These are phyloP conservation scores for Gonioctena quinquepunctata DNA, from an alignment of 1,140 invertebrate species.

Conservation along the genomic window DNA sequence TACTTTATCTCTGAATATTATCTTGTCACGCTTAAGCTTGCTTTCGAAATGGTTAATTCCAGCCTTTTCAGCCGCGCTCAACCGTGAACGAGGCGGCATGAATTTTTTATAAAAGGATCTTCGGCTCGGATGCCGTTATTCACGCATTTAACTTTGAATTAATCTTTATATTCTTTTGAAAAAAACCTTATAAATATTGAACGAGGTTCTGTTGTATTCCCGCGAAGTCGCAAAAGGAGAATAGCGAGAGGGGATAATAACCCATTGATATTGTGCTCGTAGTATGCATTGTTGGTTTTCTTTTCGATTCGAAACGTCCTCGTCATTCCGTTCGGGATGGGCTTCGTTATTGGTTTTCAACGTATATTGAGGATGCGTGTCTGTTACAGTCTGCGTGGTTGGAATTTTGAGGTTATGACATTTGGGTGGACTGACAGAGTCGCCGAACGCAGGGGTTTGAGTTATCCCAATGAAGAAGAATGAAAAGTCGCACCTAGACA, in stretches of 20 bases:
- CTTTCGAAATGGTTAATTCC: conserved; percentile 6
- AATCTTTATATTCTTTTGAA: not conserved
- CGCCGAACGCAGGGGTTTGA: too few relatives aligned
- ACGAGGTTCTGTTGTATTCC: not conserved
- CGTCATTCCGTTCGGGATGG: not conserved
- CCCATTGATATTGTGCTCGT: not conserved
- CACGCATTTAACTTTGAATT: conserved; percentile 7
- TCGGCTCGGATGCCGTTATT: conserved; percentile 5
- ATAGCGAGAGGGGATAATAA: conserved; percentile 5
- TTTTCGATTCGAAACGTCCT: not conserved
- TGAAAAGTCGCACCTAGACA: too few relatives aligned
- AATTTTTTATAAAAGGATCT: conserved; percentile 10
- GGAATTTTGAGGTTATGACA: not conserved
- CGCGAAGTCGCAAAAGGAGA: not conserved
- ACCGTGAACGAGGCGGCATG: not conserved
- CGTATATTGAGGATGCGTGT: not conserved
- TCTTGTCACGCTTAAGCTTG: conserved; percentile 8
- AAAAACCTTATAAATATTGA: conserved; percentile 7
- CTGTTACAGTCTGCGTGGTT: not conserved
- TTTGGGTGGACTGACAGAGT: too few relatives aligned
- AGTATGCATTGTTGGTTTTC: not conserved
- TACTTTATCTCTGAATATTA: conserved; percentile 7
- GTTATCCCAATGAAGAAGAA: too few relatives aligned
- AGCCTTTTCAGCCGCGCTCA: not conserved
- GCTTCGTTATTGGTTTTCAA: not conserved